These are phyloP conservation scores for Periphyllus acericola DNA, from an alignment of 2,888 invertebrate genomes.

Conservation along the genomic window DNA sequence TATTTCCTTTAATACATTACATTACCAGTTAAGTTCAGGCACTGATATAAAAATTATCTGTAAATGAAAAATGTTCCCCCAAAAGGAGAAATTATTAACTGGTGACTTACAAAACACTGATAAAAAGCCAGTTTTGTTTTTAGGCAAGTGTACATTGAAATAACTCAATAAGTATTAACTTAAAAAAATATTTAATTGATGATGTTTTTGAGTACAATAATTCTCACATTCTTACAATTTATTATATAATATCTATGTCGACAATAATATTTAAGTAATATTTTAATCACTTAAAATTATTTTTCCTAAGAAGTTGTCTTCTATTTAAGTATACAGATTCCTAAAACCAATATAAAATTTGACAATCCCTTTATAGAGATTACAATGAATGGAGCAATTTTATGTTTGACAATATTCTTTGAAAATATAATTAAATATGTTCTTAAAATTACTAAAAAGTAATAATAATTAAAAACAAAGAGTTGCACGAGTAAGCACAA, in stretches of 20 bases:
- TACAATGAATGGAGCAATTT: conserved; percentile 31
- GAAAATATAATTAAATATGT: conserved; percentile 31
- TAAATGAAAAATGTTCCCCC: background rate
- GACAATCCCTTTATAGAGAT: conserved; percentile 7
- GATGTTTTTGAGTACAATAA: conserved; percentile 25
- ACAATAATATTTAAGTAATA: conserved; percentile 32
- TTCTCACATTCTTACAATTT: conserved; percentile 32
- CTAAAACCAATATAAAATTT: conserved; percentile 21
- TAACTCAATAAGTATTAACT: conserved; percentile 36
- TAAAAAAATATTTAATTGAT: conserved; percentile 53
- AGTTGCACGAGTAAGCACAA: conserved; percentile 42
- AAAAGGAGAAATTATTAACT: background rate
- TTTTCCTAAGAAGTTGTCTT: conserved; percentile 15
- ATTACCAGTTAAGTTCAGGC: background rate
- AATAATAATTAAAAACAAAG: conserved; percentile 23
- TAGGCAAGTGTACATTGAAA: conserved; percentile 24
- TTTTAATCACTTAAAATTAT: conserved; percentile 27
- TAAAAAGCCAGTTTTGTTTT: conserved; percentile 37
- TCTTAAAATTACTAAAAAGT: conserved; percentile 29
- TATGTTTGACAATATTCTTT: conserved; percentile 21
- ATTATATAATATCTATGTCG: conserved; percentile 19
- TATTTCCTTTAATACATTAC: conserved; percentile 6
- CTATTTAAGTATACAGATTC: conserved; percentile 25
- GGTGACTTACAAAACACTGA: conserved; percentile 22
- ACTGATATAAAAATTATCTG: background rate